Percentiles rank a stretch among this genome's conserved stretches.
Conservation (phyloP, 92 coral and sea anemone genomes). For the Zoanthus sociatus region DNA sequence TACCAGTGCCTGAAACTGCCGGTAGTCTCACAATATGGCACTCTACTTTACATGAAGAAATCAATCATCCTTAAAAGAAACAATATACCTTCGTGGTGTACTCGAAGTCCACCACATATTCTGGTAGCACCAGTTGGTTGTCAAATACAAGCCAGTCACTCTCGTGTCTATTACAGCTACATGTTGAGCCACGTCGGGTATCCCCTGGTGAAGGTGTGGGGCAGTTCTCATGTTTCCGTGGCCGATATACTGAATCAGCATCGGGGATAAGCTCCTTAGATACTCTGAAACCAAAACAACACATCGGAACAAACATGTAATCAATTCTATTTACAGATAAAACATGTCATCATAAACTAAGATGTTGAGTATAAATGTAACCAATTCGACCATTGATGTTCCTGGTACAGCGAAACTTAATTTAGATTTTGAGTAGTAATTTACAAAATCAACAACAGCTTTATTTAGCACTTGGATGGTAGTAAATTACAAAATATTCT, state of each 20-base stretch:
- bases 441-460: too few species aligned
- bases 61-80: too few species aligned
- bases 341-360: neutral
- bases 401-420: too few species aligned
- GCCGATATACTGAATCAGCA: conserved; percentile 80
- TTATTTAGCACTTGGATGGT: too few species aligned
- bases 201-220: conserved; percentile 52
- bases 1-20: too few species aligned
- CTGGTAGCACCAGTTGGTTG: conserved; percentile 84
- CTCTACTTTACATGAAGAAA: too few species aligned
- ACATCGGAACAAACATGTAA: neutral
- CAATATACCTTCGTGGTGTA: conserved; percentile 49
- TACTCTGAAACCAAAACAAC: conserved; percentile 55
- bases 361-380: too few species aligned
- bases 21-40: too few species aligned
- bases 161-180: conserved; percentile 89
- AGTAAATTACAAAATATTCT: too few species aligned
- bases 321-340: neutral
- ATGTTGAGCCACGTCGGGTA: conserved; percentile 61
- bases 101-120: conserved; percentile 97
- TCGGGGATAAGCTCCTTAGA: conserved; percentile 55
- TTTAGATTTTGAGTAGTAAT: too few species aligned
- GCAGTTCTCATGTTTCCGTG: conserved; percentile 72
- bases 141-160: conserved; percentile 93
- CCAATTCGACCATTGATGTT: too few species aligned